These are phyloP conservation scores for Callocephalon fimbriatum DNA, from an alignment of 2,113 vertebrate genomes.

Conservation along the genomic window DNA sequence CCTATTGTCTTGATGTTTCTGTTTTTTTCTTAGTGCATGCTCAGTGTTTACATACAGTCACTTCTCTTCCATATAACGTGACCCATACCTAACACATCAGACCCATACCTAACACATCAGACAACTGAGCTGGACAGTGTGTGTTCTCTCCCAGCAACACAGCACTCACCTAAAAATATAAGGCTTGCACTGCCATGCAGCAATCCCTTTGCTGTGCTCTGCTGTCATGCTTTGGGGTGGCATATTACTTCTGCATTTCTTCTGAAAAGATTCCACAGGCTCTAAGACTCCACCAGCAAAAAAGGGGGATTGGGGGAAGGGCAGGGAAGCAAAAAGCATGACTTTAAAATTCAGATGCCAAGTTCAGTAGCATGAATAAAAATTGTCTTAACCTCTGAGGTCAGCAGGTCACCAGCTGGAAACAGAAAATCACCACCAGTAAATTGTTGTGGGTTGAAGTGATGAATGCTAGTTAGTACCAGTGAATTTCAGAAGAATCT, in stretches of 20 bases:
- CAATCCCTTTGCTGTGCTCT: background rate
- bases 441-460: constrained; percentile 60
- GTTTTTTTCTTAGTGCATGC: background rate
- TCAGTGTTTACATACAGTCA: background rate
- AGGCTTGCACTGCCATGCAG: background rate
- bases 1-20: background rate
- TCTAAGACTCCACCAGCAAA: background rate
- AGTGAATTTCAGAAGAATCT: constrained; percentile 66
- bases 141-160: background rate
- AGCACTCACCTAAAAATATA: background rate
- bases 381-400: constrained; percentile 68
- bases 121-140: background rate
- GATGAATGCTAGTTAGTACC: constrained; percentile 74
- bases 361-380: constrained; percentile 73
- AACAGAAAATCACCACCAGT: constrained; percentile 70
- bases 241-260: background rate
- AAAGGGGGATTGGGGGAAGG: background rate
- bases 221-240: background rate
- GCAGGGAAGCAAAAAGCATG: background rate
- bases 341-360: constrained; percentile 66
- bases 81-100: background rate
- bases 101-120: background rate
- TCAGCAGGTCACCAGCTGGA: constrained; percentile 72
- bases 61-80: background rate
- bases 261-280: constrained; percentile 2